Percentiles rank a stretch among this genome's conserved stretches.
These are phyloP conservation scores for Brachypodius melanocephalos DNA, from an alignment of 2,113 vertebrate species.

Conservation along the genomic window DNA sequence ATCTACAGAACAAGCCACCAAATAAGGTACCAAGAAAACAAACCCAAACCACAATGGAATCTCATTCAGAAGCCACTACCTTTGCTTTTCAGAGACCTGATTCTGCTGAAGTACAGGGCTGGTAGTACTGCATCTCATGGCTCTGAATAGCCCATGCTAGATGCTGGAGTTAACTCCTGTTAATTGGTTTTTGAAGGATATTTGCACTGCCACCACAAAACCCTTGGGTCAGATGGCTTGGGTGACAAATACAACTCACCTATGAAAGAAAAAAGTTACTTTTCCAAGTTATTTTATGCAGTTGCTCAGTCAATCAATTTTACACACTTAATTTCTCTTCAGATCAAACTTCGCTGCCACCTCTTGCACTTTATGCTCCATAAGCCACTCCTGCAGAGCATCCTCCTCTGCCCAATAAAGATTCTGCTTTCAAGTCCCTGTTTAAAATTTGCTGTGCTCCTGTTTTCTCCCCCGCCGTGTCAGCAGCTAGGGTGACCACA, in stretches of 20 bases:
- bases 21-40: not conserved
- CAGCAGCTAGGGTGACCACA: not conserved
- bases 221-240: not conserved
- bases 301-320: not conserved
- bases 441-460: not conserved
- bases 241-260: not conserved
- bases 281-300: not conserved
- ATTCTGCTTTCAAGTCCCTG: not conserved
- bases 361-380: not conserved
- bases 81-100: not conserved
- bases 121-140: not conserved
- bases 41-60: not conserved
- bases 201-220: not conserved
- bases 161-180: not conserved
- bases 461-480: rapidly evolving
- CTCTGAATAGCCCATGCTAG: not conserved
- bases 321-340: not conserved
- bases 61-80: not conserved
- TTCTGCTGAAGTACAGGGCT: not conserved
- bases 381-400: not conserved
- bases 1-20: not conserved
- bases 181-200: not conserved
- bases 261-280: not conserved
- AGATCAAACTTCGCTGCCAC: not conserved
- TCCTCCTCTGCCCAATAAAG: not conserved